Conservation (phyloP, 1,140 invertebrate species). For the Metaphire vulgaris region DNA sequence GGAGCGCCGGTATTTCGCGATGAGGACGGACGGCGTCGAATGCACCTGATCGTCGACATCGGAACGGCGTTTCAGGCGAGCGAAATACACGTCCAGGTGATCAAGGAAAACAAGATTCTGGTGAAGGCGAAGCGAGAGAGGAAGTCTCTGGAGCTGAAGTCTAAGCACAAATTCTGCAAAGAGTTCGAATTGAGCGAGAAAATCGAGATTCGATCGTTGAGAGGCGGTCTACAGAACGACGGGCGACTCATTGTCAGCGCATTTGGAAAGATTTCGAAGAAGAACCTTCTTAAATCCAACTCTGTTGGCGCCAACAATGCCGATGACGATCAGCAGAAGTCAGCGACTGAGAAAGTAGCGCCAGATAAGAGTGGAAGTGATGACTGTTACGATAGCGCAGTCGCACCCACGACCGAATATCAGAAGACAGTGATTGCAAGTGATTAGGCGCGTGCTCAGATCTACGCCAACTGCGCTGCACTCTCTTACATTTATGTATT, state of each 20-base stretch:
- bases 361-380: too few relatives aligned
- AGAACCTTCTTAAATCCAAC: neutral
- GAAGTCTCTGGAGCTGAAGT: constrained; percentile 22
- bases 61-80: constrained; percentile 26
- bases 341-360: too few relatives aligned
- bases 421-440: too few relatives aligned
- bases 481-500: too few relatives aligned
- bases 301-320: too few relatives aligned
- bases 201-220: constrained; percentile 26
- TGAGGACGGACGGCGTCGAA: constrained; percentile 16
- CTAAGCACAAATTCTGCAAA: constrained; percentile 27
- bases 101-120: constrained; percentile 29
- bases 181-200: constrained; percentile 28
- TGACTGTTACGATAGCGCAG: too few relatives aligned
- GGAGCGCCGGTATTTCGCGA: constrained; percentile 27
- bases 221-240: constrained; percentile 19
- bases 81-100: constrained; percentile 28
- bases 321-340: too few relatives aligned
- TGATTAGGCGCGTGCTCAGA: too few relatives aligned
- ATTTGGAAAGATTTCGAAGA: constrained; percentile 15
- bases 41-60: constrained; percentile 28
- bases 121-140: constrained; percentile 30
- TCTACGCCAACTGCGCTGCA: too few relatives aligned
- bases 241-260: constrained; percentile 26
- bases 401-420: too few relatives aligned